Evolutionary conservation across 2,113 vertebrate genomes (phyloP).

Genomic region (Lepus timidus): DNA sequence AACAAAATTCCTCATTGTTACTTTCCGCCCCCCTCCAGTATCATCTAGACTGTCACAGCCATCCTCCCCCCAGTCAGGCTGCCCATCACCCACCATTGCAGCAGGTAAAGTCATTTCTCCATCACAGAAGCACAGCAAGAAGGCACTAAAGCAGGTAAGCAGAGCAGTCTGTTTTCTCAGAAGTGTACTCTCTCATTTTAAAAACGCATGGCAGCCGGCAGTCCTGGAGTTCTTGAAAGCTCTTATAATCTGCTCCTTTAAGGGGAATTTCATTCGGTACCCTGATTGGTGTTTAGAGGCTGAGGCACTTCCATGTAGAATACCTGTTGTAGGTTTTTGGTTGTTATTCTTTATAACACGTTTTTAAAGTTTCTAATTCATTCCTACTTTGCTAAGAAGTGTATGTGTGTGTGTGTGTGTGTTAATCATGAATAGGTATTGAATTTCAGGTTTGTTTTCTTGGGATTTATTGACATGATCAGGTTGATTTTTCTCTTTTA

Average conservation of each 20-base stretch:
- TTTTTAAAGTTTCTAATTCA: constrained; percentile 24
- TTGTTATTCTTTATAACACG: neutral
- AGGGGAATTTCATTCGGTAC: neutral
- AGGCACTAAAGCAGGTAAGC: constrained; percentile 97
- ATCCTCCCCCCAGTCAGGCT: constrained; percentile 94
- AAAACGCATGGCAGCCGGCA: neutral
- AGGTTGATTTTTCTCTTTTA: constrained; percentile 49
- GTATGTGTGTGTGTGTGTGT: neutral
- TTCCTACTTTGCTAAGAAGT: constrained; percentile 14
- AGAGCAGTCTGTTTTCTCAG: neutral
- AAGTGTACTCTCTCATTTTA: constrained; percentile 16
- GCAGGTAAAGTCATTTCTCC: constrained; percentile 95
- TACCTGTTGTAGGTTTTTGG: neutral
- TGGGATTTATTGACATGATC: constrained; percentile 18
- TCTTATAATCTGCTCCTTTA: neutral
- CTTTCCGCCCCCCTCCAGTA: constrained; percentile 87
- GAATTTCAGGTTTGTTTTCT: constrained; percentile 52
- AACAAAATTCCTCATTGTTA: constrained; percentile 6
- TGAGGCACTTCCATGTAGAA: neutral
- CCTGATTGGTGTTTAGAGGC: neutral
- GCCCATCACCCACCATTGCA: constrained; percentile 94
- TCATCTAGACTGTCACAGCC: constrained; percentile 94
- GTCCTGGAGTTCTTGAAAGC: constrained; percentile 3
- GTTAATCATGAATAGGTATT: constrained; percentile 41
- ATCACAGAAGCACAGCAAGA: constrained; percentile 99